Evolutionary conservation across 2,797 vertebrate genomes (phyloP).

Genomic region (Acipenser oxyrinchus): DNA sequence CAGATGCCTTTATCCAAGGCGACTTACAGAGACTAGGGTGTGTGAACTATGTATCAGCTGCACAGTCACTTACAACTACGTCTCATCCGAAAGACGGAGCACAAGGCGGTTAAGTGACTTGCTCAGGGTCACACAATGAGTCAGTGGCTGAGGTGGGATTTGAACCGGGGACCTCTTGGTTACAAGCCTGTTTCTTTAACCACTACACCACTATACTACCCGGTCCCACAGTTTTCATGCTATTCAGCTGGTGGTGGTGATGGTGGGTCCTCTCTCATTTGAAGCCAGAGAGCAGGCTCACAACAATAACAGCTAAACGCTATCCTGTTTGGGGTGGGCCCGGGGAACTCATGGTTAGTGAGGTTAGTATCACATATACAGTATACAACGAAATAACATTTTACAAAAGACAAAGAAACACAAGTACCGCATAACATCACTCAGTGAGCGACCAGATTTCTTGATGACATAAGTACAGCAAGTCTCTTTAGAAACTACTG

Average conservation of each 20-base stretch:
- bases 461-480: not conserved
- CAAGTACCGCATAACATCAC: slow-evolving; percentile 1
- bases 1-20: no score
- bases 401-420: not conserved
- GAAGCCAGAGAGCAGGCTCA: slow-evolving; percentile 3
- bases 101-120: no score
- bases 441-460: no score
- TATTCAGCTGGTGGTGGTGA: slow-evolving; percentile 26
- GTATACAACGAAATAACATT: not conserved
- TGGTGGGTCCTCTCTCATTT: slow-evolving; percentile 1
- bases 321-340: slow-evolving; percentile 11
- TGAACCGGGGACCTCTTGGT: no score
- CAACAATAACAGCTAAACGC: slow-evolving; percentile 7
- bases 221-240: slow-evolving; percentile 24
- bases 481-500: no score
- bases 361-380: slow-evolving; percentile 2
- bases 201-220: slow-evolving; percentile 17
- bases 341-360: not conserved
- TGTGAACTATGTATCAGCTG: no score
- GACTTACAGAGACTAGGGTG: no score
- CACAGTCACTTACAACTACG: no score
- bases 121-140: no score
- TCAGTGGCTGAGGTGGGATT: no score
- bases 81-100: no score
- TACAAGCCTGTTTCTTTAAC: no score